Evolutionary conservation across 2,888 invertebrate species (phyloP).

Genomic region (Mimumesa dahlbomi): DNA sequence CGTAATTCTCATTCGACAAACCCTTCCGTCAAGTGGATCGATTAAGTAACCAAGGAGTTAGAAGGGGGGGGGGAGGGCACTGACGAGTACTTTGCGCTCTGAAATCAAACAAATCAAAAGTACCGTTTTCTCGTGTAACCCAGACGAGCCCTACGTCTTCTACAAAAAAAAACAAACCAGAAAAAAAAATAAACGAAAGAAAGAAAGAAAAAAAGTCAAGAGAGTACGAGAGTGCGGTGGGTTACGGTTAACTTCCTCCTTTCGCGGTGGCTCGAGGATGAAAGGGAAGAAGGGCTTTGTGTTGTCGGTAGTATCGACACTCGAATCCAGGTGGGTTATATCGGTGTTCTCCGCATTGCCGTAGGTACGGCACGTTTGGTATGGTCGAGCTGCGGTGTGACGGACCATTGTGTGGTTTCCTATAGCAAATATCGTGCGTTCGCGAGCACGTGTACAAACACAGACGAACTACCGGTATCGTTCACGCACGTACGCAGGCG

Average conservation of each 20-base stretch:
- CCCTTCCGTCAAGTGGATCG: no score
- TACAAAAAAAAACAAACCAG: neutral
- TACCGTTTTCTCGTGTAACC: no score
- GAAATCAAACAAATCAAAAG: no score
- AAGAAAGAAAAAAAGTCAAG: neutral
- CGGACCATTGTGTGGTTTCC: slow-evolving; percentile 67
- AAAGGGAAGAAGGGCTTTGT: slow-evolving; percentile 2
- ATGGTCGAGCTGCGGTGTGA: slow-evolving; percentile 63
- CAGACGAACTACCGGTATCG: slow-evolving; percentile 14
- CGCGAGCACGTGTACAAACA: slow-evolving; percentile 46
- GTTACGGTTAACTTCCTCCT: neutral
- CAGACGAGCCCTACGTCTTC: no score
- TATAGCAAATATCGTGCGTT: slow-evolving; percentile 63
- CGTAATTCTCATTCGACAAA: no score
- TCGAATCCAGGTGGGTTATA: slow-evolving; percentile 14
- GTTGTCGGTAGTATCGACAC: slow-evolving; percentile 29
- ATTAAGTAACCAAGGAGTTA: no score
- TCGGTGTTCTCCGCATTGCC: slow-evolving; percentile 45
- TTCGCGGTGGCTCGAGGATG: neutral
- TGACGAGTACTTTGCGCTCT: no score
- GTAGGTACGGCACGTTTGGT: slow-evolving; percentile 47
- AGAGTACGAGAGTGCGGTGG: neutral
- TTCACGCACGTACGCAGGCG: slow-evolving; percentile 6
- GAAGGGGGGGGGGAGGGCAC: no score
- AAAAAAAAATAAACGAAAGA: neutral